Evolutionary conservation across 2,113 vertebrate genomes (phyloP).

Genomic region (Calidris pygmaea): DNA sequence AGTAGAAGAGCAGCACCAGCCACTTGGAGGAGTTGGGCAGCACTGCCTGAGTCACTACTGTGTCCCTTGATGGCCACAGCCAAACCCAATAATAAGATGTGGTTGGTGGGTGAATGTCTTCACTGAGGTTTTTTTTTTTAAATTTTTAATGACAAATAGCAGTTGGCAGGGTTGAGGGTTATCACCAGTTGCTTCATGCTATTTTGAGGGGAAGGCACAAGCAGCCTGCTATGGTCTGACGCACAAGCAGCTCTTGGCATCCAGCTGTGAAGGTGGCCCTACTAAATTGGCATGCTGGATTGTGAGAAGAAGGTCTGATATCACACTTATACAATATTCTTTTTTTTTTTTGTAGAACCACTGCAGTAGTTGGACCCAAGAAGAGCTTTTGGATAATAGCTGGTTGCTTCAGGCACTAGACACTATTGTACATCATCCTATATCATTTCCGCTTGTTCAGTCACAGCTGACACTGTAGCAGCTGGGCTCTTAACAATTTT

Average conservation of each 20-base stretch:
- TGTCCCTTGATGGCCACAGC: not conserved
- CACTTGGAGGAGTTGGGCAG: not conserved
- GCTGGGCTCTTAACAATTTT: not conserved
- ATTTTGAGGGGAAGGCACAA: not conserved
- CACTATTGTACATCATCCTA: not conserved
- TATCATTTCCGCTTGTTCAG: not conserved
- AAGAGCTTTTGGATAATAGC: not conserved
- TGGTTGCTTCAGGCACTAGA: not conserved
- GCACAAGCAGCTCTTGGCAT: not conserved
- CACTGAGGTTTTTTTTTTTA: not conserved
- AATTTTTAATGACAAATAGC: not conserved
- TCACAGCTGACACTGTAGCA: not conserved
- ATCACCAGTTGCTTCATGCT: not conserved
- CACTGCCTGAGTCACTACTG: not conserved
- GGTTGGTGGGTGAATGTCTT: not conserved
- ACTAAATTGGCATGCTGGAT: not conserved
- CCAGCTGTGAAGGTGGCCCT: not conserved
- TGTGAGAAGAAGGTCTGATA: not conserved
- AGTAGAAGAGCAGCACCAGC: not conserved
- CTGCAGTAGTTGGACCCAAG: not conserved
- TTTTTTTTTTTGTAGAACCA: not conserved
- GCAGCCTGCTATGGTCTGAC: not conserved
- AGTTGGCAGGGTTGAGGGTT: not conserved
- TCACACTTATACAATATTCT: not conserved
- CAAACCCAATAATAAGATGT: not conserved